Conservation (phyloP, 2,113 vertebrate genomes). For the Holacanthus passer region DNA sequence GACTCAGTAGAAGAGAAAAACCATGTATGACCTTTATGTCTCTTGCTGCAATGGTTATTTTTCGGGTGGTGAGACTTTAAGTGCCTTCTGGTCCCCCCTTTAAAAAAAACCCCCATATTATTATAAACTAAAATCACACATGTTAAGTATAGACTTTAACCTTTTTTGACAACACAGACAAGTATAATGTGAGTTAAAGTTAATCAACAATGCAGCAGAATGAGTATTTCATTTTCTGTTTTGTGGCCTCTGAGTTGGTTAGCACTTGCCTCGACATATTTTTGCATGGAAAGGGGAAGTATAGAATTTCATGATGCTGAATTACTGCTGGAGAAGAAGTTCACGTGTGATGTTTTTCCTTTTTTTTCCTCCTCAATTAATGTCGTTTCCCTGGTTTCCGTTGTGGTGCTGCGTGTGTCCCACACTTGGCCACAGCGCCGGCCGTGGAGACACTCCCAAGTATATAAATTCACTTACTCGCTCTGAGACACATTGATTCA, state of each 20-base stretch:
- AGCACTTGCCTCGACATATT: slow-evolving; percentile 48
- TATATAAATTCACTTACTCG: slow-evolving; percentile 70
- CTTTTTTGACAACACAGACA: slow-evolving; percentile 4
- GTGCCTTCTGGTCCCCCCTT: not conserved
- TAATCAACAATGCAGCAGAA: slow-evolving; percentile 26
- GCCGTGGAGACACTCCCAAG: slow-evolving; percentile 67
- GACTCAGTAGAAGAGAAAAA: no score
- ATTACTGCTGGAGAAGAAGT: slow-evolving; percentile 62
- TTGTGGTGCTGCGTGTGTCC: slow-evolving; percentile 62
- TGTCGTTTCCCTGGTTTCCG: slow-evolving; percentile 63
- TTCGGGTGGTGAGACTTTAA: slow-evolving; percentile 30
- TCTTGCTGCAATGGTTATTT: not conserved
- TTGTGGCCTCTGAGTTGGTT: slow-evolving; percentile 14
- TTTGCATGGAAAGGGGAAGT: slow-evolving; percentile 58
- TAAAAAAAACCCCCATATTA: no score
- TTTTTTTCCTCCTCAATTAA: slow-evolving; percentile 57
- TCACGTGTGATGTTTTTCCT: slow-evolving; percentile 53
- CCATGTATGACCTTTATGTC: slow-evolving; percentile 11
- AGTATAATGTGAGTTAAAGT: slow-evolving; percentile 14
- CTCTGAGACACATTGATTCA: slow-evolving; percentile 73
- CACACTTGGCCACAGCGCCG: slow-evolving; percentile 60
- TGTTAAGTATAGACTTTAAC: slow-evolving; percentile 12
- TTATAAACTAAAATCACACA: slow-evolving; percentile 30
- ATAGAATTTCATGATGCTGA: slow-evolving; percentile 71
- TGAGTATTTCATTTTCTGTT: slow-evolving; percentile 28